Conservation (phyloP, 2,113 vertebrate species). For the Pluvianellus socialis region DNA sequence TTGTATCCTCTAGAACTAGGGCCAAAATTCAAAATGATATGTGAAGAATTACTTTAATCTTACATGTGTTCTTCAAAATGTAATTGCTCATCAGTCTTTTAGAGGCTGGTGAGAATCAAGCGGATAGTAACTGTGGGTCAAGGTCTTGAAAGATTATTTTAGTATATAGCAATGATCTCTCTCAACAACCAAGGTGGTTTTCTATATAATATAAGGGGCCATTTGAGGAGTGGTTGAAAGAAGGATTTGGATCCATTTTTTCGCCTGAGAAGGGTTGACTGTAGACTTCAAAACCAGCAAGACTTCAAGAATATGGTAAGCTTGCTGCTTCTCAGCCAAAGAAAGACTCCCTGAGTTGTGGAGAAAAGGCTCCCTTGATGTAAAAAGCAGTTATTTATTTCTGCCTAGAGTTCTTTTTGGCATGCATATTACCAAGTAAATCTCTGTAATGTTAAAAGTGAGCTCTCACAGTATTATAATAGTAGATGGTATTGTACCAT, state of each 20-base stretch:
- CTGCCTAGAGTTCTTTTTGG: background rate
- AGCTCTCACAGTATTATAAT: background rate
- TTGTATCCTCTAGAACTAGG: background rate
- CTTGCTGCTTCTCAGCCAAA: background rate
- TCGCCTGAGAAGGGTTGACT: background rate
- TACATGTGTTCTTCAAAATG: background rate
- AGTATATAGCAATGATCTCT: background rate
- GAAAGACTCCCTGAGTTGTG: background rate
- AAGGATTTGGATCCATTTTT: background rate
- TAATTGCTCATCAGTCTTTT: background rate
- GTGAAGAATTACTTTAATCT: background rate
- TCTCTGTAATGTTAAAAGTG: background rate
- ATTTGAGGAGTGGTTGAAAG: background rate
- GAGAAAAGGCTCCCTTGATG: background rate
- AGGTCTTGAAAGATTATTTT: background rate
- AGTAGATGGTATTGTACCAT: background rate
- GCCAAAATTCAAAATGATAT: background rate
- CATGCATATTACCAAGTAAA: background rate
- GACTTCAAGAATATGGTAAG: background rate
- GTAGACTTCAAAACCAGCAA: background rate
- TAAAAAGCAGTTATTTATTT: background rate
- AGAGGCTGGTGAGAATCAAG: background rate
- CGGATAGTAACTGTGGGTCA: background rate
- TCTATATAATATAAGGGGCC: background rate
- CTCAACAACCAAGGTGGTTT: background rate